A percentile compares a stretch with the other conserved stretches of the same genome.
Evolutionary conservation across 2,888 invertebrate species (phyloP).

Genomic region (Stenodera caucasica): DNA sequence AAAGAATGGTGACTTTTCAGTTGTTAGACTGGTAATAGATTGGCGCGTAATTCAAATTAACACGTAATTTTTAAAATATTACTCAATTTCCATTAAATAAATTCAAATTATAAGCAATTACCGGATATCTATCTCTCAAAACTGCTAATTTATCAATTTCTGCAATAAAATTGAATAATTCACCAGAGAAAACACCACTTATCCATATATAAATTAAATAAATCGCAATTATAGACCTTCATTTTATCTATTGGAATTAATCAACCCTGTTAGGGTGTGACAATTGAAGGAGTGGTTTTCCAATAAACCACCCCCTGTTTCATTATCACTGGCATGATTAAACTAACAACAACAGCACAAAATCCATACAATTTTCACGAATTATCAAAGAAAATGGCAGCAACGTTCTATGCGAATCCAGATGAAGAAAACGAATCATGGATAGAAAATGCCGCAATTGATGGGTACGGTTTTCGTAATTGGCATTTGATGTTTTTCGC

Average conservation of each 20-base stretch:
- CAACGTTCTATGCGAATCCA: constrained; percentile 53
- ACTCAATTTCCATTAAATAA: too few relatives aligned
- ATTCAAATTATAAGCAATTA: too few relatives aligned
- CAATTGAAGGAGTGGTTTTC: not conserved
- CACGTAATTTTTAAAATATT: not conserved
- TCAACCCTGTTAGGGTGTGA: not conserved
- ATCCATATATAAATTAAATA: too few relatives aligned
- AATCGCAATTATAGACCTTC: not conserved
- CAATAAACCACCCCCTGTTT: not conserved
- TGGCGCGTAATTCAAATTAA: not conserved
- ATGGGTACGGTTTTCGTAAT: constrained; percentile 72
- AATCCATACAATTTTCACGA: not conserved
- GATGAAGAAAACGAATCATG: constrained; percentile 58
- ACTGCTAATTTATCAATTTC: too few relatives aligned
- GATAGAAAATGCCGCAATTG: constrained; percentile 71
- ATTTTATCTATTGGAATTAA: not conserved
- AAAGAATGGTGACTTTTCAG: not conserved
- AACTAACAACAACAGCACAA: not conserved
- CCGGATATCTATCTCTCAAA: too few relatives aligned
- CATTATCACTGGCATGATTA: not conserved
- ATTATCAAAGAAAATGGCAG: constrained; percentile 23
- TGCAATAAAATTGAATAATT: too few relatives aligned
- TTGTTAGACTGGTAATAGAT: not conserved
- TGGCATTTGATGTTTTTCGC: constrained; percentile 82
- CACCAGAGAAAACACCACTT: too few relatives aligned